A percentile compares a stretch with the other conserved stretches of the same genome.
Evolutionary conservation across 2,113 vertebrate species (phyloP).

Genomic region (Columbina picui): DNA sequence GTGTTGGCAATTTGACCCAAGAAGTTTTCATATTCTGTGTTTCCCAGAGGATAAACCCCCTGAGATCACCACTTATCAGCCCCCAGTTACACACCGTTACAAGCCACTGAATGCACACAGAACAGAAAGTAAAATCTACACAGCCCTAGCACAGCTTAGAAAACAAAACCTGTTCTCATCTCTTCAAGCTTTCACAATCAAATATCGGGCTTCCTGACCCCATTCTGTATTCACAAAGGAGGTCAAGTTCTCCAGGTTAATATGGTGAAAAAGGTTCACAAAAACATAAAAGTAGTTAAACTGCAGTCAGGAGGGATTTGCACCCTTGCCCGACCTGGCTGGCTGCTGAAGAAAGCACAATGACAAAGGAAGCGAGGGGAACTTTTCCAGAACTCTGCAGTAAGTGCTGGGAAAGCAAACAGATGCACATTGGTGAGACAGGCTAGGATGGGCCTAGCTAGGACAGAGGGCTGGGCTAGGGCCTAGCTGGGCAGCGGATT

Average conservation of each 20-base stretch:
- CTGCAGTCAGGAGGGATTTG: neutral
- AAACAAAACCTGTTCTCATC: neutral
- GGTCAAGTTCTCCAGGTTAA: neutral
- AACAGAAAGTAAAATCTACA: neutral
- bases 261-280: neutral
- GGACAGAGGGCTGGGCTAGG: neutral
- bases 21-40: neutral
- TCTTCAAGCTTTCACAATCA: neutral
- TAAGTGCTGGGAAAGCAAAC: neutral
- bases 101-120: neutral
- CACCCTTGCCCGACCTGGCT: neutral
- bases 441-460: neutral
- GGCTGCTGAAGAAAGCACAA: neutral
- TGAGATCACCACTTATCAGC: neutral
- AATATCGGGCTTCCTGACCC: neutral
- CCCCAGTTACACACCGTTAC: neutral
- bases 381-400: neutral
- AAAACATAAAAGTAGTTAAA: neutral
- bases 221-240: neutral
- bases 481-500: neutral
- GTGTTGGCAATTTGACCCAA: neutral
- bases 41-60: neutral
- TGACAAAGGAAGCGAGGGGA: neutral
- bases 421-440: rapidly evolving
- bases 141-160: neutral